phyloP scores from a whole-genome alignment of 1,140 invertebrate genomes.

The Leptestheria dahalacensis region DNA sequence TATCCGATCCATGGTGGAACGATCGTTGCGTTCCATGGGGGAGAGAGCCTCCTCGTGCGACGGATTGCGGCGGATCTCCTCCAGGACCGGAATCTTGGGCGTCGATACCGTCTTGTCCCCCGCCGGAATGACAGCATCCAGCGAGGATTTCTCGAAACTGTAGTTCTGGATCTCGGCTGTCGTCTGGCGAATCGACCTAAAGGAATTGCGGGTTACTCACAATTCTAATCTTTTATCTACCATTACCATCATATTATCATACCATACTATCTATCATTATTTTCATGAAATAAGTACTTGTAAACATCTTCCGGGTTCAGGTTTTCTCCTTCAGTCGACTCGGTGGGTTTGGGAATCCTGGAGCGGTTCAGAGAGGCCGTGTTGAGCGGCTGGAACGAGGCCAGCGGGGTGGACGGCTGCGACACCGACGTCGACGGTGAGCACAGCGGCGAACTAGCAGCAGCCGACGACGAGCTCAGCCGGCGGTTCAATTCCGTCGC shows the following conservation, averaged over 20 bases:
- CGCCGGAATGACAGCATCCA: background rate
- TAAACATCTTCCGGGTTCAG: constrained; percentile 68
- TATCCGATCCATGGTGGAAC: constrained; percentile 1
- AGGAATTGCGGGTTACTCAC: constrained; percentile 21
- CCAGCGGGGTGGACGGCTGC: constrained; percentile 14
- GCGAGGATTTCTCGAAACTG: constrained; percentile 34
- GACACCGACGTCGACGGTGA: constrained; percentile 21
- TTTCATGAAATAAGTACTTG: constrained; percentile 22
- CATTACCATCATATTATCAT: no score
- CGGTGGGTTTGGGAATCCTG: constrained; percentile 3
- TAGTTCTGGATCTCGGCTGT: constrained; percentile 88
- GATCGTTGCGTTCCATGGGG: constrained; percentile 2
- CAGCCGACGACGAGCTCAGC: constrained; percentile 1
- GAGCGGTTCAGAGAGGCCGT: background rate
- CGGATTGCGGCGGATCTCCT: constrained; percentile 1
- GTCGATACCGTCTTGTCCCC: background rate
- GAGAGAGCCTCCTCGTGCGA: background rate
- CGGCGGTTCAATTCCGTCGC: background rate
- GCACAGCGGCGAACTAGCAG: constrained; percentile 19
- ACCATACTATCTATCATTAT: background rate
- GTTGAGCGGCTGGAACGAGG: constrained; percentile 31
- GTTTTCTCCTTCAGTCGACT: constrained; percentile 40
- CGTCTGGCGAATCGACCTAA: constrained; percentile 69
- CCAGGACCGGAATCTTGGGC: constrained; percentile 30
- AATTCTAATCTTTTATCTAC: no score